Conservation (phyloP, 2,888 invertebrate species). For the Zonitis immaculata region DNA sequence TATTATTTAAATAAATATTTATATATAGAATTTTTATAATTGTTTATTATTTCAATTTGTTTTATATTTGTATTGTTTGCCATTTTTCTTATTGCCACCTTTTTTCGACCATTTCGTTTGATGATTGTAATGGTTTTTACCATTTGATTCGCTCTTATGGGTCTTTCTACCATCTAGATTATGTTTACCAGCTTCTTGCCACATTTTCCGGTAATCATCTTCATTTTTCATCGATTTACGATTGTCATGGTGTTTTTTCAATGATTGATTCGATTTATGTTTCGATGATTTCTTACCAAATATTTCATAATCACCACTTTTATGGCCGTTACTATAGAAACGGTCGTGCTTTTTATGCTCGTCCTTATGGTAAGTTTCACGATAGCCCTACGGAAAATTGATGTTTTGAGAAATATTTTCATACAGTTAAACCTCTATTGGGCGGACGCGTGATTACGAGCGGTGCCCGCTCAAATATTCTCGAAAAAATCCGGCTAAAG, state of each 20-base stretch:
- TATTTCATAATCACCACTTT: slow-evolving; percentile 44
- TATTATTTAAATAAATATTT: too few relatives aligned
- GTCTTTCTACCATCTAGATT: slow-evolving; percentile 38
- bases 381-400: slow-evolving; percentile 49
- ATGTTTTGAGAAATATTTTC: too few relatives aligned
- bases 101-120: slow-evolving; percentile 41
- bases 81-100: slow-evolving; percentile 36
- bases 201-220: slow-evolving; percentile 38
- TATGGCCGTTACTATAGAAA: slow-evolving; percentile 47
- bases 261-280: slow-evolving; percentile 27
- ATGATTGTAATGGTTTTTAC: slow-evolving; percentile 36
- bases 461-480: too few relatives aligned
- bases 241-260: slow-evolving; percentile 27
- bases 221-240: slow-evolving; percentile 36
- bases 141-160: slow-evolving; percentile 35
- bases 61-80: slow-evolving; percentile 38
- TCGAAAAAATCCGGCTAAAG: too few relatives aligned
- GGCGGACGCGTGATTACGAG: too few relatives aligned
- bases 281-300: slow-evolving; percentile 43
- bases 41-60: too few relatives aligned
- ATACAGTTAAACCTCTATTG: too few relatives aligned
- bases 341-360: slow-evolving; percentile 48
- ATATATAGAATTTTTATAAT: too few relatives aligned
- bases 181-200: slow-evolving; percentile 38
- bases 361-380: slow-evolving; percentile 48